Conservation (phyloP, 2,113 vertebrate species). For the Thalassoma bifasciatum region DNA sequence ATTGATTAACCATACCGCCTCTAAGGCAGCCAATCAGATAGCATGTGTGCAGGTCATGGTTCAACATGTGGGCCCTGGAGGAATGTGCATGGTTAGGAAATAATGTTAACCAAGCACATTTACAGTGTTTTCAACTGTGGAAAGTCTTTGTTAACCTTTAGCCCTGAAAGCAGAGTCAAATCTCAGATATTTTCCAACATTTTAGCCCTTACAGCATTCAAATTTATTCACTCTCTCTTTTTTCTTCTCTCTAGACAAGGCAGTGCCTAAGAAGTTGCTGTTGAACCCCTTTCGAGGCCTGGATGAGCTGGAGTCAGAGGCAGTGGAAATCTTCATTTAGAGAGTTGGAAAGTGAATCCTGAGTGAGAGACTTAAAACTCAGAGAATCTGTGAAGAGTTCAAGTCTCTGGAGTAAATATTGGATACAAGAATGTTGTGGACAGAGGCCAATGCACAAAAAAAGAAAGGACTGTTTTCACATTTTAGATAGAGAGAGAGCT, state of each 20-base stretch:
- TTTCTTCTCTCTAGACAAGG: conserved; percentile 56
- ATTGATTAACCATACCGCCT: conserved; percentile 70
- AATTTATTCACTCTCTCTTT: conserved; percentile 21
- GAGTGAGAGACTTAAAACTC: conserved; percentile 24
- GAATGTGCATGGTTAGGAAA: conserved; percentile 73
- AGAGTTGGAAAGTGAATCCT: conserved; percentile 28
- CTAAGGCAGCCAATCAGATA: conserved; percentile 59
- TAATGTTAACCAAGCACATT: conserved; percentile 71
- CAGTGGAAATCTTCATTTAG: conserved; percentile 84
- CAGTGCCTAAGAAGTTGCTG: conserved; percentile 62
- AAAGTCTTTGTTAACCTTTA: conserved; percentile 69
- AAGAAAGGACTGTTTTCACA: conserved; percentile 52
- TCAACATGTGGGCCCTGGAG: conserved; percentile 56
- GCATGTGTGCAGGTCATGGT: conserved; percentile 59
- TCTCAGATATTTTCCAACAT: conserved; percentile 37
- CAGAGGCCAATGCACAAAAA: conserved; percentile 22
- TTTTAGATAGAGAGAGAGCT: conserved; percentile 69
- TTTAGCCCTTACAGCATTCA: conserved; percentile 31
- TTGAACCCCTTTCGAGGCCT: conserved; percentile 76
- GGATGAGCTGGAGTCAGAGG: conserved; percentile 79
- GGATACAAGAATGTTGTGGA: conserved; percentile 65
- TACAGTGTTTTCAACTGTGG: conserved; percentile 54
- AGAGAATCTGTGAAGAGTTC: conserved; percentile 63
- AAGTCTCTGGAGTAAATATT: conserved; percentile 49
- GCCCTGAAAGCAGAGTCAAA: conserved; percentile 42